Conservation (phyloP, 2,113 vertebrate species). For the Perca schrenkii region DNA sequence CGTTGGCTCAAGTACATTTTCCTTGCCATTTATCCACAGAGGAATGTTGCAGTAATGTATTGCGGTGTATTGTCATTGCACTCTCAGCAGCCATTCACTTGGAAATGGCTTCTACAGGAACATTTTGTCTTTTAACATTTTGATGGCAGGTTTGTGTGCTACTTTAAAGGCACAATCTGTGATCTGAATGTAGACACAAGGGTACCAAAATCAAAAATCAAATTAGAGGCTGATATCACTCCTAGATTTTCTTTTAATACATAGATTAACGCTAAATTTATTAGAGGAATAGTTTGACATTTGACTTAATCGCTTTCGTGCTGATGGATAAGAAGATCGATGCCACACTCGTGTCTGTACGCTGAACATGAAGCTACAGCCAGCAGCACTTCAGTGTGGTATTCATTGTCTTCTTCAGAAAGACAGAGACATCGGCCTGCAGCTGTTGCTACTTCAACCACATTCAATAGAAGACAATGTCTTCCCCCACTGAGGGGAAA, state of each 20-base stretch:
- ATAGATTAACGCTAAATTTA: neutral
- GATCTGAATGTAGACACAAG: neutral
- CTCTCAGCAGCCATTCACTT: constrained; percentile 25
- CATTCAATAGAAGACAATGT: constrained; percentile 68
- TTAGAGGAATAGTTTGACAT: neutral
- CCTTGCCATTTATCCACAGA: constrained; percentile 54
- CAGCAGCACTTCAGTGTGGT: constrained; percentile 32
- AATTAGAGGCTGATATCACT: neutral
- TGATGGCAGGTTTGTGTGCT: constrained; percentile 2
- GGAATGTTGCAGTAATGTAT: constrained; percentile 44
- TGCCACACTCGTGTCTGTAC: neutral
- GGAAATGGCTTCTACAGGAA: constrained; percentile 31
- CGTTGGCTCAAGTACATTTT: constrained; percentile 23
- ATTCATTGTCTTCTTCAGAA: constrained; percentile 40
- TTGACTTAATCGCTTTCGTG: neutral
- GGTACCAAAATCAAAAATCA: neutral
- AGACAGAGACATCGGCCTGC: constrained; percentile 36
- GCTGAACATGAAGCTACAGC: neutral
- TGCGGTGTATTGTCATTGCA: constrained; percentile 10
- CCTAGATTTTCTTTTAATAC: neutral
- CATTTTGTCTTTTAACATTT: constrained; percentile 23
- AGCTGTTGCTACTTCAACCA: constrained; percentile 72
- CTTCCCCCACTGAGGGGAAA: constrained; percentile 39
- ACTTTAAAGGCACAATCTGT: neutral
- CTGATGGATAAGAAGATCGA: neutral